Base-by-base conservation (phyloP, 2,113 vertebrate genomes). In the Egretta garzetta region DNA sequence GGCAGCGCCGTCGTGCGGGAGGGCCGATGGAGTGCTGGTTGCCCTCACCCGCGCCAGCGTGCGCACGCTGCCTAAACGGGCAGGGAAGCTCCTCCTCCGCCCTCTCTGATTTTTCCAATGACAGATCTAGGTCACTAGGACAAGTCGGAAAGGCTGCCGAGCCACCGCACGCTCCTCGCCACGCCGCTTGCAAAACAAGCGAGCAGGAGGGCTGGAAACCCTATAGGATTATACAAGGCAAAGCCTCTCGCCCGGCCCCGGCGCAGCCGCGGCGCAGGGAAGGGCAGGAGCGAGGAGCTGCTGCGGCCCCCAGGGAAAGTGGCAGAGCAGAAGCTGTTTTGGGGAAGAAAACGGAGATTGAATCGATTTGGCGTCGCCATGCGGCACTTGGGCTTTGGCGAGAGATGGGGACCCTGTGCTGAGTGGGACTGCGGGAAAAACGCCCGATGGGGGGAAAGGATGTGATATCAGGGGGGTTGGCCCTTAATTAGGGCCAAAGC, bases 101-200 rank as follows among this genome's bases (percentile, higher is more conserved):
- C 95, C 85, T 96, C 88, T 74, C 95, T 94, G 93, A 96, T 97
- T 96, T 97, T 97, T 86, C 96, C 95, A 97, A 92, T 96, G 95
- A 96, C 96, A 97, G 96, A 97, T 96, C 94, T 98, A 96, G 97
- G 96, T 98, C 96, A 98, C 97, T 96, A 92, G 97, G 96, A 95
- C 97, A 98, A 90, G 73, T 81, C 75, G 84, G 62, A 88, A 91
- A 94, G 88, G 87, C 94, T 92, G 95, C 96, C 71, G 93, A 96
- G 95, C 96, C 96, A 96, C 94, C 63, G 96, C 95, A 96, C 95
- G 77, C 91, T 95, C 91, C 87, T 33, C 30, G 95, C 93, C 96
- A 94, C 52, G 74, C 93, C 45, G 90, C 80, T 91, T 91, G 89
- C 92, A 95, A 95, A 94, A 96, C 88, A 97, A 89, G 95, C 19